phyloP scores from a whole-genome alignment of 1,140 invertebrate species.

The Chlorops oryzae region DNA sequence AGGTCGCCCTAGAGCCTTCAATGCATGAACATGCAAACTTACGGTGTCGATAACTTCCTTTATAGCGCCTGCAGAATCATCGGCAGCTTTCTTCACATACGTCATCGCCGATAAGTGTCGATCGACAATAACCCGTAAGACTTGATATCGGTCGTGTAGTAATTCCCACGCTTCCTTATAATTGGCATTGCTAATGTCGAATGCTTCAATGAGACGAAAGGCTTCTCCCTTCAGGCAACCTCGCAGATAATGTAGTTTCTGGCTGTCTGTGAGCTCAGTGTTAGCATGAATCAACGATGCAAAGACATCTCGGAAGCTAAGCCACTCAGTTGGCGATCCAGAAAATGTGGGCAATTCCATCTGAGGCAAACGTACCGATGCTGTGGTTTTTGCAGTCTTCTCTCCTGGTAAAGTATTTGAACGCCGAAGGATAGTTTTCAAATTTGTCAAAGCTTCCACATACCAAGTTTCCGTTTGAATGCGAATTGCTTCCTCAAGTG shows the following conservation, averaged over 20 bases:
- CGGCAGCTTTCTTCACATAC: background rate
- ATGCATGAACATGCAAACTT: background rate
- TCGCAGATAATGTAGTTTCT: conserved; percentile 3
- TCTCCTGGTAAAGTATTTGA: background rate
- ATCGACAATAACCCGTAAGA: conserved; percentile 2
- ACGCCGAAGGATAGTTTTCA: too few relatives aligned
- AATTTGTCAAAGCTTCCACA: background rate
- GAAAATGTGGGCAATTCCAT: conserved; percentile 3
- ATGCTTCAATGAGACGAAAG: background rate
- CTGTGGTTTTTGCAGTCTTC: background rate
- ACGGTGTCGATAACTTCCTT: conserved; percentile 1
- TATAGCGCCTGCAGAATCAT: background rate
- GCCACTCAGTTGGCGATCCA: background rate
- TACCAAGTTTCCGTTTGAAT: conserved; percentile 3
- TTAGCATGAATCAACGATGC: conserved; percentile 2
- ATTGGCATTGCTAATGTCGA: background rate
- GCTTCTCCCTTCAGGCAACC: conserved; percentile 4
- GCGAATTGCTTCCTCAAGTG: background rate
- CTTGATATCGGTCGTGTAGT: background rate
- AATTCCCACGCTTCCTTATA: background rate
- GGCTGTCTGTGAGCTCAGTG: background rate
- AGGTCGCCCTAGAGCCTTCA: background rate
- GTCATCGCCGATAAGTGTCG: background rate
- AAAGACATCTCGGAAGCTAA: conserved; percentile 1
- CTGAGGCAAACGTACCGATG: background rate